Conservation (phyloP, 2,113 vertebrate species). For the Columba janthina region DNA sequence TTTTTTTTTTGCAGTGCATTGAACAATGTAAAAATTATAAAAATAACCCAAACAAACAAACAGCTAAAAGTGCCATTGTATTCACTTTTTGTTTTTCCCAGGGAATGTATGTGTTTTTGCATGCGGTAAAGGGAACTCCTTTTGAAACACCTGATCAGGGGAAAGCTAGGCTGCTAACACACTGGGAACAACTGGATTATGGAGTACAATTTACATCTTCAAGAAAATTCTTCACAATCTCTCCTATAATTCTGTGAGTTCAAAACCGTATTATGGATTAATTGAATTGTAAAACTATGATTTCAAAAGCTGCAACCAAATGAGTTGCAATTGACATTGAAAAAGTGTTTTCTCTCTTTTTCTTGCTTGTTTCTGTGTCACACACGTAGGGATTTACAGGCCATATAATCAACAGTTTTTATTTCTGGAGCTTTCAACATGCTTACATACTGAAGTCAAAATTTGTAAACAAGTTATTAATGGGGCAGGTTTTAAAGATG, state of each 20-base stretch:
- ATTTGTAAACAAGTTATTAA: background rate
- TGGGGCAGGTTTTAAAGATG: background rate
- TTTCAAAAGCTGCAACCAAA: background rate
- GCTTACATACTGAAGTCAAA: background rate
- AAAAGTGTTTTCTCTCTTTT: background rate
- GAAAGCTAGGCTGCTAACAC: constrained; percentile 95
- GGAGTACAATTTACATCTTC: constrained; percentile 98
- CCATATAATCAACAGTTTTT: background rate
- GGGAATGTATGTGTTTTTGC: constrained; percentile 99
- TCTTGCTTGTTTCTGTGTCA: background rate
- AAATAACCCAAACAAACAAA: background rate
- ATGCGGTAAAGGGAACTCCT: constrained; percentile 96
- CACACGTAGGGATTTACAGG: background rate
- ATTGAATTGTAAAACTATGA: background rate
- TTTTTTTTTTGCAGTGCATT: background rate
- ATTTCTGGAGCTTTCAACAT: background rate
- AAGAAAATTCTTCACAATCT: constrained; percentile 98
- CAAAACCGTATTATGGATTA: background rate
- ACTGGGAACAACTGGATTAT: constrained; percentile 98
- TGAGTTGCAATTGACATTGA: background rate
- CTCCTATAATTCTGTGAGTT: constrained; percentile 96
- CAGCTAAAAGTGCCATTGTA: background rate
- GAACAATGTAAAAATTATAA: background rate
- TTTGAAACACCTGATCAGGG: constrained; percentile 99
- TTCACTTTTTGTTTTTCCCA: constrained; percentile 61